Percentiles rank a stretch among this genome's conserved stretches.
These are phyloP conservation scores for Chymomyza procnemis DNA, from an alignment of 2,888 invertebrate genomes.

Conservation along the genomic window DNA sequence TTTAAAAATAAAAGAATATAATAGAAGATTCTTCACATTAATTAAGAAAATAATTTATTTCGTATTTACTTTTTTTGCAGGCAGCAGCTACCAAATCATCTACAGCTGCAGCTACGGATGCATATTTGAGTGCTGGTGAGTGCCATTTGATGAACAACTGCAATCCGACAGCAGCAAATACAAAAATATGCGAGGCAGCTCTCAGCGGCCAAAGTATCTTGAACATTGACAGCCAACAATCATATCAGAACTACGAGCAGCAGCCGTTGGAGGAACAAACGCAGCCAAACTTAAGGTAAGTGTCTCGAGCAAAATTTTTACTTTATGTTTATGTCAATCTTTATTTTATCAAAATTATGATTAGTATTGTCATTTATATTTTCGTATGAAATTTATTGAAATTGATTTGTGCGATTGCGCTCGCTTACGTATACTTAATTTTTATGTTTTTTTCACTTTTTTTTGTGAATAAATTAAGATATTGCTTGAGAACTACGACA, in stretches of 20 bases:
- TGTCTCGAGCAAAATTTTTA: too few species aligned
- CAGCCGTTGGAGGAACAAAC: background rate
- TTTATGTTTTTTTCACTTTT: too few species aligned
- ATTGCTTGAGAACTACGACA: too few species aligned
- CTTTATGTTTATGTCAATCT: background rate
- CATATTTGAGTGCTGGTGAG: background rate
- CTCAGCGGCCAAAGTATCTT: background rate
- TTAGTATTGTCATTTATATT: too few species aligned
- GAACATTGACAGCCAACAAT: background rate
- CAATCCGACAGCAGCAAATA: background rate
- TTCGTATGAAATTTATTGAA: background rate
- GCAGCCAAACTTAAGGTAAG: background rate
- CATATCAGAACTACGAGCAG: background rate
- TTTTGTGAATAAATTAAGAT: too few species aligned
- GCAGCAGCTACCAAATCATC: background rate
- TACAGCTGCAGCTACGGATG: background rate
- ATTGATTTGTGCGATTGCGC: too few species aligned
- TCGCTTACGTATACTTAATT: too few species aligned
- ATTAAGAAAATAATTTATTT: background rate
- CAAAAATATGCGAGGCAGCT: background rate
- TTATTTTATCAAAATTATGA: too few species aligned
- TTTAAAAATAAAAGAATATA: background rate
- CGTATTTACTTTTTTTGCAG: background rate
- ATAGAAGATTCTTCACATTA: background rate
- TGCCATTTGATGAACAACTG: background rate